Base-by-base conservation (phyloP, 2,888 invertebrate species). In the Melipona bicolor region DNA sequence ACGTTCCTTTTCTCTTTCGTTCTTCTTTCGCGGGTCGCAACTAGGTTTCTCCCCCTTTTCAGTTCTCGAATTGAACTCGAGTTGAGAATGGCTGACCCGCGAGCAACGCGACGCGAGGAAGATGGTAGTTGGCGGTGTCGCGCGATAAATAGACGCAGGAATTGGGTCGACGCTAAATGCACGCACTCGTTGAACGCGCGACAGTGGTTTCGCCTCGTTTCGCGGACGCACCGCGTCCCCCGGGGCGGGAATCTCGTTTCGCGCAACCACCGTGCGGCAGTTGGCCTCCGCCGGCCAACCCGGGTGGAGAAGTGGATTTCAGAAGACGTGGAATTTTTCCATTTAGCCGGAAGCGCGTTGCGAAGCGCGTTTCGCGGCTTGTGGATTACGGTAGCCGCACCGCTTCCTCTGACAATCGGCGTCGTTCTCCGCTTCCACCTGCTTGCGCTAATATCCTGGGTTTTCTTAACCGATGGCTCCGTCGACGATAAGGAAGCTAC, bases 111-210 rank as follows among this genome's bases (percentile, higher is more conserved):
- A 36, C 36, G 36, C 36, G 32, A 32, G 54, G 36, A 67, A 52
- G 72, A 17, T 24, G 21, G 70, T 59, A 64, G 70, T 52, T 27
- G 68, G 71, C 21, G 43, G 62, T 61, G 54, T 52, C 49, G 68
- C 54, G 32, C 43, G 61, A 54, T 43, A 43, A 49, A 72, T n/a
- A 72, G 71, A 32, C 27, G 67, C 54, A 52, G 27, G 72, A 81
- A 68, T 68, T 49, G 62, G 36, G 64, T 36, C 52, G 59, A 59
- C 27, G 72, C 50, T 81, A 81, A 81, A 81, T 81, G 36, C 61
- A 62, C 61, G 72, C 52, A 27, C 81, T 81, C 81, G 62, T 81
- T 81, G 68, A 81, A 81, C 67, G 81, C 72, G 32, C 67, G 21
- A 24, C 32, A 50, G 43, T 17, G 64, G 27, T 43, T 54, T 56